Evolutionary conservation across 2,113 vertebrate genomes (phyloP).

Genomic region (Cryptoleucopteryx plumbea): DNA sequence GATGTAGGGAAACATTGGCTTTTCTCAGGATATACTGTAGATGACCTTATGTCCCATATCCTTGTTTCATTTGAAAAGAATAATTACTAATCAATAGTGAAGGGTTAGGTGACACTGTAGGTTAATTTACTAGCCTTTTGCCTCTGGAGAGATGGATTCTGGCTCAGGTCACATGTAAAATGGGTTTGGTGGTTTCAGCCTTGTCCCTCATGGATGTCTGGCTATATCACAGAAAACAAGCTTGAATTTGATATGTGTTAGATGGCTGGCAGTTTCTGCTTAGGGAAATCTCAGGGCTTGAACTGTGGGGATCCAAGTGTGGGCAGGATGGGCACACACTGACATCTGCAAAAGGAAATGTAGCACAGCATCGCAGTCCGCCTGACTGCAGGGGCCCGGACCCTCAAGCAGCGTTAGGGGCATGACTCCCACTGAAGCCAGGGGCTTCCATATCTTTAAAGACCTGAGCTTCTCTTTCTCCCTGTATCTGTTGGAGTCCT

Average conservation of each 20-base stretch:
- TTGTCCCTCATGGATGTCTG: conserved; percentile 19
- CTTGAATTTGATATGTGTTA: conserved; percentile 43
- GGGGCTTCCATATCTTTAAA: not conserved
- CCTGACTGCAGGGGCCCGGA: rapidly evolving
- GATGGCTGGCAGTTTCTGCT: conserved; percentile 29
- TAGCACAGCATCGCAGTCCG: rapidly evolving
- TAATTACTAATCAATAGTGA: conserved; percentile 74
- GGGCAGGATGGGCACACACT: not conserved
- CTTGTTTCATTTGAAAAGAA: conserved; percentile 69
- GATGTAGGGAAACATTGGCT: conserved; percentile 50
- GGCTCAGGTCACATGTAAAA: conserved; percentile 63
- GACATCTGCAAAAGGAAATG: not conserved
- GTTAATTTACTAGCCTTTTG: conserved; percentile 71
- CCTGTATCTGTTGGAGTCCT: not conserved
- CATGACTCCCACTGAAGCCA: not conserved
- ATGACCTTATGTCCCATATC: conserved; percentile 59
- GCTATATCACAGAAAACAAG: conserved; percentile 37
- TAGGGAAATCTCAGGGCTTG: not conserved
- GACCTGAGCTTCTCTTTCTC: not conserved
- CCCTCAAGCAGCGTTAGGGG: not conserved
- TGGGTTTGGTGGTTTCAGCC: conserved; percentile 37
- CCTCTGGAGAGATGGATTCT: conserved; percentile 47
- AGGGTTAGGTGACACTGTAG: conserved; percentile 59
- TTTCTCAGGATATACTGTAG: conserved; percentile 58
- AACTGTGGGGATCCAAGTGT: not conserved